phyloP scores from a whole-genome alignment of 2,113 vertebrate species.

The Trachemys scripta region DNA sequence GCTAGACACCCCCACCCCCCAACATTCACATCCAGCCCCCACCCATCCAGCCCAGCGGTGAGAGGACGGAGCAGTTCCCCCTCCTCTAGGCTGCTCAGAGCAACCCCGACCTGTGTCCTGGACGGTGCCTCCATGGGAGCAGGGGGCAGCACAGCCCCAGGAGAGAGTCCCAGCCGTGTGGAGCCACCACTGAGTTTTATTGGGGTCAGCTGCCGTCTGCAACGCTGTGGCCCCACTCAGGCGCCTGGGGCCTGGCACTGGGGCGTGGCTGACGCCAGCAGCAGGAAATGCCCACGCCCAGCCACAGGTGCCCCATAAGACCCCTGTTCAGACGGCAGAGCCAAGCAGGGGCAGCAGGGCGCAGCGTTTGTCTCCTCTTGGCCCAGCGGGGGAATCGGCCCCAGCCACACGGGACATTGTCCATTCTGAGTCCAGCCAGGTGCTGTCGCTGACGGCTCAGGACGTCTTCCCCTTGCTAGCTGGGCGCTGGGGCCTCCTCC shows the following conservation, averaged over 20 bases:
- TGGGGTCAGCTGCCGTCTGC: not conserved
- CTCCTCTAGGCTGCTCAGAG: not conserved
- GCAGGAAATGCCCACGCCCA: fast-evolving
- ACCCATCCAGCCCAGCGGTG: no score
- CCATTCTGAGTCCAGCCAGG: not conserved
- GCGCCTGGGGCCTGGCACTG: fast-evolving
- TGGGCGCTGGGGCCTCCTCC: not conserved
- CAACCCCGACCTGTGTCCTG: fast-evolving
- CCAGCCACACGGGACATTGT: not conserved
- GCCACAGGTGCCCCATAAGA: fast-evolving
- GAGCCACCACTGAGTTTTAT: not conserved
- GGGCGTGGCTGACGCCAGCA: fast-evolving
- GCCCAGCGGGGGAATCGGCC: fast-evolving
- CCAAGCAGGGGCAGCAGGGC: fast-evolving
- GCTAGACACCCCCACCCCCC: not conserved
- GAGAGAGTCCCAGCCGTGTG: not conserved
- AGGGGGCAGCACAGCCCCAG: fast-evolving
- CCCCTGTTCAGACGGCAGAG: not conserved
- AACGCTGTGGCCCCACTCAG: not conserved
- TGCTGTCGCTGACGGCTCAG: fast-evolving
- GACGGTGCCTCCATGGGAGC: fast-evolving
- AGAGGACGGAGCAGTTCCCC: not conserved
- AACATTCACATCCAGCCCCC: no score
- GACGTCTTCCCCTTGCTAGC: fast-evolving
- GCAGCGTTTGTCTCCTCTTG: fast-evolving